These are phyloP conservation scores for Phymanthus crucifer DNA, from an alignment of 92 coral and sea anemone genomes.

Conservation along the genomic window DNA sequence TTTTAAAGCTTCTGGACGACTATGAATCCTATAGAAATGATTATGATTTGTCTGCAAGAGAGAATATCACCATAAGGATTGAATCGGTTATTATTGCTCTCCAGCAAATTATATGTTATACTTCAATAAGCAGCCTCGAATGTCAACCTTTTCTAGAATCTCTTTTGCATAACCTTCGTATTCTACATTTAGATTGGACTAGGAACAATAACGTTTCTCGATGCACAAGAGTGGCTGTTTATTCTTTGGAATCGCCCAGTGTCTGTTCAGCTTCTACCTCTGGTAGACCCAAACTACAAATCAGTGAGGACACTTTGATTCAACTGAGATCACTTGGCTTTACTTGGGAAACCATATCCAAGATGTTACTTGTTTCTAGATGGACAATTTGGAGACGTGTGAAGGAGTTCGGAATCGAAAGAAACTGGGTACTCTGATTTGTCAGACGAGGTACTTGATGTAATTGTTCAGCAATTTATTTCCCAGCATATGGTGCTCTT, in stretches of 20 bases:
- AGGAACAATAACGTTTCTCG: conserved; percentile 20
- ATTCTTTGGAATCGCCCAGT: conserved; percentile 33
- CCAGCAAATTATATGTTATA: conserved; percentile 38
- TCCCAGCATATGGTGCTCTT: conserved; percentile 37
- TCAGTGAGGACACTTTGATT: conserved; percentile 33
- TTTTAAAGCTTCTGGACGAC: conserved; percentile 15
- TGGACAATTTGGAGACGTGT: conserved; percentile 46
- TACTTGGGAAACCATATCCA: conserved; percentile 29
- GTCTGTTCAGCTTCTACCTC: conserved; percentile 21
- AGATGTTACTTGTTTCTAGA: conserved; percentile 46
- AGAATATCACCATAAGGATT: conserved; percentile 27
- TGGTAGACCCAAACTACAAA: conserved; percentile 43
- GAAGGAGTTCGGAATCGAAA: conserved; percentile 33
- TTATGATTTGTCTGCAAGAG: conserved; percentile 8
- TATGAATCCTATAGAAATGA: conserved; percentile 22
- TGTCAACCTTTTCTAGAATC: conserved; percentile 7
- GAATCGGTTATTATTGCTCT: conserved; percentile 41
- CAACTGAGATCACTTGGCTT: conserved; percentile 38
- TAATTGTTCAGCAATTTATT: conserved; percentile 32
- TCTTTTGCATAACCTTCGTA: conserved; percentile 24
- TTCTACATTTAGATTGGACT: conserved; percentile 35
- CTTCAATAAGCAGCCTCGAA: conserved; percentile 11
- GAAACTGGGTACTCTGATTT: conserved; percentile 36
- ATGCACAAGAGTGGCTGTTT: conserved; percentile 26
- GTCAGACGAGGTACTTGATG: conserved; percentile 33